phyloP scores from a whole-genome alignment of 2,888 invertebrate genomes.

The Stegana nigrithorax region DNA sequence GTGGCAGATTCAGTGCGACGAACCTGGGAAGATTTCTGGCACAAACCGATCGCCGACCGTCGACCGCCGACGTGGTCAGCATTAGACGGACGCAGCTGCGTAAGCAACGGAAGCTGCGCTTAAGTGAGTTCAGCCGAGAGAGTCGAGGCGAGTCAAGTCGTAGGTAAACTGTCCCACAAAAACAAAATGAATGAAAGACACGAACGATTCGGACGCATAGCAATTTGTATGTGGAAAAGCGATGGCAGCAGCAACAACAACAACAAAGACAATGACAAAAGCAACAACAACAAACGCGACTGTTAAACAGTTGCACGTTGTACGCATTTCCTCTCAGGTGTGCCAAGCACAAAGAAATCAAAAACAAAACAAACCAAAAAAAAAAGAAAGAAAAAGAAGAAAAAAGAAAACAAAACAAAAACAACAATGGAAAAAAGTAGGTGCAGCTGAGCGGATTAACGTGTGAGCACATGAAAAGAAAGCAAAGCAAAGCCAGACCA shows the following conservation, averaged over 20 bases:
- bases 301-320: not conserved
- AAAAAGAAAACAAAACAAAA: slow-evolving; percentile 17
- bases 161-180: slow-evolving; percentile 1
- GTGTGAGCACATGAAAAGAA: not conserved
- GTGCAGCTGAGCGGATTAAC: slow-evolving; percentile 46
- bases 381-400: not conserved
- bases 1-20: not conserved
- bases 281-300: not conserved
- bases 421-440: slow-evolving; percentile 54
- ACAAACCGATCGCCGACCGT: not conserved
- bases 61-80: slow-evolving; percentile 10
- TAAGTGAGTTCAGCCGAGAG: not conserved
- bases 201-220: too few relatives aligned
- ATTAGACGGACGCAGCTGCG: not conserved
- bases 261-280: not conserved
- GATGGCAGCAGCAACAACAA: not conserved
- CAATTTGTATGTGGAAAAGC: not conserved
- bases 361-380: not conserved
- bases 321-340: slow-evolving; percentile 32
- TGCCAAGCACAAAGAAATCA: slow-evolving; percentile 3
- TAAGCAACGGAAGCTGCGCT: too few relatives aligned
- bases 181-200: too few relatives aligned
- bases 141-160: not conserved
- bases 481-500: not conserved
- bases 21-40: too few relatives aligned